Evolutionary conservation across 1,140 invertebrate species (phyloP).

Genomic region (Calosoma granatense): DNA sequence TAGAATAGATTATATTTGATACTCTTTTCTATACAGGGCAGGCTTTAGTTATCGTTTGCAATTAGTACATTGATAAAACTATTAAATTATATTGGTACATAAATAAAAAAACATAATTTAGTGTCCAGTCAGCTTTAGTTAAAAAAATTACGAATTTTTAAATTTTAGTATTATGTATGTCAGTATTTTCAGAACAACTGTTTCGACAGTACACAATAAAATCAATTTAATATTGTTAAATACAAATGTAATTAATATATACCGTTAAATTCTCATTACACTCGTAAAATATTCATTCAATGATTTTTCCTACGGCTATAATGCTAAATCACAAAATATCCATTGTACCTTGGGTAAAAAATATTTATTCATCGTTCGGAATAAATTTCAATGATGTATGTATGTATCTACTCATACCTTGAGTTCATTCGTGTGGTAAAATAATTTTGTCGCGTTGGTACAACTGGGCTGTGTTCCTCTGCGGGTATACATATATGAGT

Average conservation of each 20-base stretch:
- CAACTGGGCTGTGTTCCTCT: not conserved
- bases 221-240: not conserved
- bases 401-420: not conserved
- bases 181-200: no score
- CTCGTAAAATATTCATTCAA: not conserved
- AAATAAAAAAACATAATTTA: no score
- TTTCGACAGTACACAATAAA: not conserved
- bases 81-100: no score
- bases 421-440: not conserved
- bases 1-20: no score
- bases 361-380: not conserved
- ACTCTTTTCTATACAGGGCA: no score
- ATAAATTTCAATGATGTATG: conserved; percentile 2
- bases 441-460: conserved; percentile 2
- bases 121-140: no score
- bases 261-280: not conserved
- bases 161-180: no score
- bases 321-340: not conserved
- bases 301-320: not conserved
- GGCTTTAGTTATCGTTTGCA: no score
- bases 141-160: no score
- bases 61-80: no score
- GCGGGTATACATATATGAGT: not conserved
- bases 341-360: not conserved
- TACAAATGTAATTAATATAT: not conserved